These are phyloP conservation scores for Drosophila putrida DNA, from an alignment of 2,888 invertebrate genomes.

Conservation along the genomic window DNA sequence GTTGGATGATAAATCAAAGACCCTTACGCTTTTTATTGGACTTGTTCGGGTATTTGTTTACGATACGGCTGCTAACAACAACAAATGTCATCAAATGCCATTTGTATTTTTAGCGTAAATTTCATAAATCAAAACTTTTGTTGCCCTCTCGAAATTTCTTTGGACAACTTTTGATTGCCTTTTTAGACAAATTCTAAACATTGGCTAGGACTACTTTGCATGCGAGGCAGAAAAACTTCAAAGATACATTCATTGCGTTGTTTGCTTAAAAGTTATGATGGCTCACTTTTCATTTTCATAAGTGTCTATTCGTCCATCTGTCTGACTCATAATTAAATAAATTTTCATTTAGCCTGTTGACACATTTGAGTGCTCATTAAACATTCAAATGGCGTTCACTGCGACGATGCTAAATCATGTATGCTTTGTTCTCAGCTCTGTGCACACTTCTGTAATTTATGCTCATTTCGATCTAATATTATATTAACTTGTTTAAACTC, in stretches of 20 bases:
- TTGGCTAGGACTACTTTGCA: slow-evolving; percentile 30
- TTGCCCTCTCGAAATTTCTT: slow-evolving; percentile 31
- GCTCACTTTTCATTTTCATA: slow-evolving; percentile 49
- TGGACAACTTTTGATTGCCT: slow-evolving; percentile 73
- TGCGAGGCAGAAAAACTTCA: slow-evolving; percentile 44
- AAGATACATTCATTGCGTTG: slow-evolving; percentile 35
- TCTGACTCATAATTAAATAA: slow-evolving; percentile 72
- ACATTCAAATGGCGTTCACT: slow-evolving; percentile 67
- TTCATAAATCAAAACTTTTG: slow-evolving; percentile 76
- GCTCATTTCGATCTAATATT: slow-evolving; percentile 63
- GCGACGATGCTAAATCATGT: slow-evolving; percentile 63
- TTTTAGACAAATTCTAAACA: slow-evolving; percentile 46
- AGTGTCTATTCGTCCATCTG: slow-evolving; percentile 8
- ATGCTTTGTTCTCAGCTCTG: slow-evolving; percentile 54
- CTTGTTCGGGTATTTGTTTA: slow-evolving; percentile 73
- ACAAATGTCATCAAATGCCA: slow-evolving; percentile 50
- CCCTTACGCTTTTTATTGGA: slow-evolving; percentile 73
- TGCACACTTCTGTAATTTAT: slow-evolving; percentile 70
- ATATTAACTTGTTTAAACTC: slow-evolving; percentile 68
- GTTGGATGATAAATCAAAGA: slow-evolving; percentile 71
- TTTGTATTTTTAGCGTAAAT: slow-evolving; percentile 75
- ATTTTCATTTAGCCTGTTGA: slow-evolving; percentile 75
- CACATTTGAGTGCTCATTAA: slow-evolving; percentile 80
- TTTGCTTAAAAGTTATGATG: slow-evolving; percentile 49
- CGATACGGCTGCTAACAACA: slow-evolving; percentile 45